Base-by-base conservation (phyloP, 2,797 vertebrate genomes). In the Rallus crepitans region DNA sequence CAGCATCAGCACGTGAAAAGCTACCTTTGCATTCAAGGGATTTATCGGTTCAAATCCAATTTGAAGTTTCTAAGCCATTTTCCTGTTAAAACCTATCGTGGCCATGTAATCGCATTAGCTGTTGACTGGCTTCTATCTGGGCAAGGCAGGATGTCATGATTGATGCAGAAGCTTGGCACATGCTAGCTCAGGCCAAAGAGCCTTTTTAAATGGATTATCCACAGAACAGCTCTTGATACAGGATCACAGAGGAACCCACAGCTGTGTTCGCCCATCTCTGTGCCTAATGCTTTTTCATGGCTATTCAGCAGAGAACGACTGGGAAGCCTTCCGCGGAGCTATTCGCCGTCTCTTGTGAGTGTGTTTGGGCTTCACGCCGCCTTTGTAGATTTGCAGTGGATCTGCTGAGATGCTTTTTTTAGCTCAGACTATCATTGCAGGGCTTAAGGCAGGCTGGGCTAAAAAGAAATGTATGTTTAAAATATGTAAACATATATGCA, bases 1-100 rank as follows among this genome's bases (percentile, higher is more conserved):
- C 48, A 68, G 45, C 33, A 70, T 85, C 50, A 37, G 35, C 59
- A 78, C 50, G 31, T 70, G 64, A 90, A 95, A 91, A 94, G 21
- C 72, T 37, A 92, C 53, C 89, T 93, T 94, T 94, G 39, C 94
- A 95, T 88, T 93, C 65, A 87, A 71, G 53, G 69, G 87, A 96
- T 95, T 95, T 94, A 96, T 90, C 20, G 3, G 31, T 80, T 91
- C 59, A 97, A 95, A 96, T 96, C 95, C 95, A 97, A 82, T 94
- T 96, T 79, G 79, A 92, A 79, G 52, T 94, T 96, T 89, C 85
- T 93, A 95, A 96, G 70, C 56, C 35, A 61, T 95, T 96, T 98
- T 96, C 90, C 92, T 84, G 82, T 86, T 96, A 76, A 87, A 95
- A 96, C 84, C n/a, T 90, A 39, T 95, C 4, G 2, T 91, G 84